Base-by-base conservation (phyloP, 1,140 invertebrate species). In the Matsumurasca onukii region DNA sequence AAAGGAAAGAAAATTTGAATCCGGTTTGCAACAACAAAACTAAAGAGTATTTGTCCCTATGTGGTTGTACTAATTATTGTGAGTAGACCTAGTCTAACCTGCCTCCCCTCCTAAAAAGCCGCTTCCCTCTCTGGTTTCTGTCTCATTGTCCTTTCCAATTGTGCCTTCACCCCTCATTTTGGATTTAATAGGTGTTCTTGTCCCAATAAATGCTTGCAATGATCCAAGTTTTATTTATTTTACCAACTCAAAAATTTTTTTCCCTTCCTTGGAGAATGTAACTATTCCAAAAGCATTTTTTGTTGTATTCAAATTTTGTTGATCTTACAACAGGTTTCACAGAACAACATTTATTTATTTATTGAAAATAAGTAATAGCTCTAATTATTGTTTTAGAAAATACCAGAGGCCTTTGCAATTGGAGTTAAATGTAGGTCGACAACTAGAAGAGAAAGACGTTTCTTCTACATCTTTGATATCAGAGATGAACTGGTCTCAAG, bases 401-500 rank as follows among this genome's bases (percentile, higher is more conserved):
- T 3, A 25, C 29, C 24, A 29, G 25, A 2, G 29, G 9, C n/a
- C 24, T 12, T 63, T 3, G n/a, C 17, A 63, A 30, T 9, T 3
- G n/a, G 17, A 31, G 3, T 29, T 31, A 31, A 13, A 5, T 5
- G 31, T 34, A 2, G 31, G 34, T 31, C 29, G 15, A 31, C 27
- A 13, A 20, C n/a, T 31, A 12, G n/a, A 30, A 3, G 3, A 20
- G 25, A 63, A 31, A 20, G 3, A 31, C 17, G 24, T 20, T 17
- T 63, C 61, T n/a, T 27, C 25, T 5, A 3, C 48, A 5, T 45
- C 31, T 2, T 48, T 45, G 31, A 5, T 27, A 2, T 22, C 24
- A 20, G 34, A 25, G 3, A 59, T 3, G 24, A 65, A 27, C 5
- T 39, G 39, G 31, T 65, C 62, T n/a, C n/a, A 63, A 2, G 62